Conservation (phyloP, 2,797 vertebrate genomes). For the Thunnus albacares region DNA sequence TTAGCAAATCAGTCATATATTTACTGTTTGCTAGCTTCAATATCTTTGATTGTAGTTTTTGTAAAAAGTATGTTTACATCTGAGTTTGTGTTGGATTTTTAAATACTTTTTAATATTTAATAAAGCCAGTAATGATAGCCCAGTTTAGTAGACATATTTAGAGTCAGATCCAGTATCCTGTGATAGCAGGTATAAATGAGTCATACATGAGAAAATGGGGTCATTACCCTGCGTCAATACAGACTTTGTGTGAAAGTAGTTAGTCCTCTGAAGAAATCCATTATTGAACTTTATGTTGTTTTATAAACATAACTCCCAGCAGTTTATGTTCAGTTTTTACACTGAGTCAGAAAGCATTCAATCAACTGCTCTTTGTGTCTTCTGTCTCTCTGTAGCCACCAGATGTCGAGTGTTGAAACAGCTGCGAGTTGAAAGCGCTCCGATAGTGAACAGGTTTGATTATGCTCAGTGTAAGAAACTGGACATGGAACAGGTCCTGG, state of each 20-base stretch:
- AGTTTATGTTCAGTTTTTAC: not conserved
- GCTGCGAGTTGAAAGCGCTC: slow-evolving; percentile 93
- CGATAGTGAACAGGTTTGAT: slow-evolving; percentile 97
- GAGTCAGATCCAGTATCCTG: not conserved
- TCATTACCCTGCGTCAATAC: not conserved
- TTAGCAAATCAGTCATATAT: too few species aligned
- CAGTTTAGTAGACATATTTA: not conserved
- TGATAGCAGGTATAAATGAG: not conserved
- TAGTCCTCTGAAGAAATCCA: not conserved
- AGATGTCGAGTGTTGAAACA: slow-evolving; percentile 96
- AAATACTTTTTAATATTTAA: not conserved
- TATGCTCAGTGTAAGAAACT: slow-evolving; percentile 98
- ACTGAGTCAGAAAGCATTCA: not conserved
- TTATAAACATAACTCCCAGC: not conserved
- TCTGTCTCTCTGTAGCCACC: slow-evolving; percentile 86
- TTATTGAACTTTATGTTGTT: not conserved
- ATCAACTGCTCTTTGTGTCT: slow-evolving; percentile 7
- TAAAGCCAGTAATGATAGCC: not conserved
- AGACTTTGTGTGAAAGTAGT: not conserved
- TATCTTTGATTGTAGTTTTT: too few species aligned
- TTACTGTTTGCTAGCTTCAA: too few species aligned
- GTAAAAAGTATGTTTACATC: too few species aligned
- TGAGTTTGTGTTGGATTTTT: too few species aligned
- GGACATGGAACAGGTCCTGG: slow-evolving; percentile 98
- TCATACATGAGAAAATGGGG: not conserved